Conservation (phyloP, 2,797 vertebrate species). For the Hybognathus amarus region DNA sequence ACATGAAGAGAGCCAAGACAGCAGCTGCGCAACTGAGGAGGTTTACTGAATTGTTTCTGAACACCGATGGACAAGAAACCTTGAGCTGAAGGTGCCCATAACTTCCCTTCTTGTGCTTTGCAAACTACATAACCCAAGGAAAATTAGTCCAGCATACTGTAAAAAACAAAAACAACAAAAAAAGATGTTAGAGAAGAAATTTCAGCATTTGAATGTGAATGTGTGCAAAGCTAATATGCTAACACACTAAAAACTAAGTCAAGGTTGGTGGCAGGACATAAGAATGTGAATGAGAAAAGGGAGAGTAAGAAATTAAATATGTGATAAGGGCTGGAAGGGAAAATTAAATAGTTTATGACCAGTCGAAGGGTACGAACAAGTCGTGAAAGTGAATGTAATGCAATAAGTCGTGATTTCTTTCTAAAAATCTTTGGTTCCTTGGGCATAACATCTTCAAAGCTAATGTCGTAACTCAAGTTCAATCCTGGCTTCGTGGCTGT, state of each 20-base stretch:
- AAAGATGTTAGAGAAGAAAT: constrained; percentile 21
- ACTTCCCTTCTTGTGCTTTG: constrained; percentile 23
- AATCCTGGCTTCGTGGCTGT: constrained; percentile 54
- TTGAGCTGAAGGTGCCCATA: constrained; percentile 37
- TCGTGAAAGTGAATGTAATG: constrained; percentile 72
- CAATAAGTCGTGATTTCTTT: constrained; percentile 41
- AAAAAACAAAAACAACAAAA: not conserved
- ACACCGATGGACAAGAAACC: constrained; percentile 84
- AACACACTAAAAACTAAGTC: constrained; percentile 44
- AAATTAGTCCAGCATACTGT: constrained; percentile 26
- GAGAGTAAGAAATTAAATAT: not conserved
- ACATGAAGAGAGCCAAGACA: constrained; percentile 86
- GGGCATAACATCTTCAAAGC: constrained; percentile 29
- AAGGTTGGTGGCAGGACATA: constrained; percentile 15
- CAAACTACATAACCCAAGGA: constrained; percentile 30
- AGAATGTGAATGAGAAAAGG: constrained; percentile 39
- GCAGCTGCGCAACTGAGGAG: constrained; percentile 83
- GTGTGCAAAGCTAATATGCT: constrained; percentile 37
- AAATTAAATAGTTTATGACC: constrained; percentile 19
- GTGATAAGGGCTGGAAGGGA: constrained; percentile 28
- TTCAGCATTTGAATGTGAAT: constrained; percentile 49
- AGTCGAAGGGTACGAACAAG: constrained; percentile 35
- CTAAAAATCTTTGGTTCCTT: constrained; percentile 24
- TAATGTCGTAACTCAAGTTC: constrained; percentile 12
- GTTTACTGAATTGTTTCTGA: constrained; percentile 88